Conservation (phyloP, 1,140 invertebrate species). For the Philaenus spumarius region DNA sequence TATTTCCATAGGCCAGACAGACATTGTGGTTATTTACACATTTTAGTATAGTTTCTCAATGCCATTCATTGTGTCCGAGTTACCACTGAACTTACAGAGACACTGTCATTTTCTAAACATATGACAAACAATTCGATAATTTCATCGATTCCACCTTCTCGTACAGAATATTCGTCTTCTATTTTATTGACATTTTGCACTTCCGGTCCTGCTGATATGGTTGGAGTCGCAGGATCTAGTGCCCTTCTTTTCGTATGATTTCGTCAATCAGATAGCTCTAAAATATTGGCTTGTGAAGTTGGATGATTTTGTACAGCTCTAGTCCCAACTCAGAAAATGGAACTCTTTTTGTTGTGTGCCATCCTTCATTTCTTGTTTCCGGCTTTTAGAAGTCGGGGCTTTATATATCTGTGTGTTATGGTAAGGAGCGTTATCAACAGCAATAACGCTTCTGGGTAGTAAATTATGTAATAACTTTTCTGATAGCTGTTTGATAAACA, state of each 20-base stretch:
- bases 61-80: neutral
- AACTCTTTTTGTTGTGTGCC: constrained; percentile 31
- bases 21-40: no score
- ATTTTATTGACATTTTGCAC: neutral
- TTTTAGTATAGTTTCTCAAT: neutral
- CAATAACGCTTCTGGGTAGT: constrained; percentile 29
- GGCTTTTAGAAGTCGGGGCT: no score
- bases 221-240: no score
- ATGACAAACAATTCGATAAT: neutral
- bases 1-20: no score
- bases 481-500: constrained; percentile 9
- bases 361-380: constrained; percentile 24
- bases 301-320: no score
- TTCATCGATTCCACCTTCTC: neutral
- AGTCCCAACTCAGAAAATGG: no score
- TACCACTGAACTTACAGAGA: neutral
- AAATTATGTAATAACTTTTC: constrained; percentile 33
- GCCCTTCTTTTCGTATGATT: no score
- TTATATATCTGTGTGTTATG: constrained; percentile 23
- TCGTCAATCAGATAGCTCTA: no score
- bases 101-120: no score
- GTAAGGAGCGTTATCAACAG: constrained; percentile 39
- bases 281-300: no score
- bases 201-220: constrained; percentile 36
- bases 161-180: constrained; percentile 1